These are phyloP conservation scores for Cromileptes altivelis DNA, from an alignment of 2,113 vertebrate genomes.

Conservation along the genomic window DNA sequence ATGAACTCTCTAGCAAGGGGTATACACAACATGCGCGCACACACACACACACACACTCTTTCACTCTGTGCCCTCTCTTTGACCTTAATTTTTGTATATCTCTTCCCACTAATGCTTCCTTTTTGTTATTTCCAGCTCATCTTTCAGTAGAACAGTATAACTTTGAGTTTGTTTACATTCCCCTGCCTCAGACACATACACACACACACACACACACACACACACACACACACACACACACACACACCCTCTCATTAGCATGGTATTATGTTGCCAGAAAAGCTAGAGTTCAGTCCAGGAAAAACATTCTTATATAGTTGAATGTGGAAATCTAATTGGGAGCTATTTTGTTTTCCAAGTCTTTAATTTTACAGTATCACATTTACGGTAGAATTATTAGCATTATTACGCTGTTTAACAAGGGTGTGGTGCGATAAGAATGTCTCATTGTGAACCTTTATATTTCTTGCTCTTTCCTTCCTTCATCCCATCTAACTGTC, in stretches of 20 bases:
- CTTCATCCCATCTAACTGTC: constrained; percentile 28
- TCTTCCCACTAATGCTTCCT: constrained; percentile 18
- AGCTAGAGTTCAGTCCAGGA: constrained; percentile 9
- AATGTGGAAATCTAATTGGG: background rate
- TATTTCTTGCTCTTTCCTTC: constrained; percentile 22
- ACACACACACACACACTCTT: background rate
- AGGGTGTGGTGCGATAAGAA: constrained; percentile 22
- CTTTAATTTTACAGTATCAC: background rate
- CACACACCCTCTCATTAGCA: background rate
- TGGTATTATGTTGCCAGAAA: constrained; percentile 20
- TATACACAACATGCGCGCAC: background rate
- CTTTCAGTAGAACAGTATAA: constrained; percentile 13
- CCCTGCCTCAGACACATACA: background rate
- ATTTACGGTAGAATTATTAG: background rate
- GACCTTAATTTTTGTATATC: constrained; percentile 12
- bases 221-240: background rate
- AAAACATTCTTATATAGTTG: background rate
- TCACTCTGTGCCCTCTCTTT: constrained; percentile 16
- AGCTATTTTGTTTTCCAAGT: constrained; percentile 8
- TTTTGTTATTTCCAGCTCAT: constrained; percentile 42
- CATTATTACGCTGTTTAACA: constrained; percentile 8
- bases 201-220: constrained; percentile 4
- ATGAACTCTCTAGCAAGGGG: background rate
- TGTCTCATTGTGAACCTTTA: constrained; percentile 3
- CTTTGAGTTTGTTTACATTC: constrained; percentile 28